phyloP scores from a whole-genome alignment of 2,797 vertebrate species.

The Sciurus vulgaris region DNA sequence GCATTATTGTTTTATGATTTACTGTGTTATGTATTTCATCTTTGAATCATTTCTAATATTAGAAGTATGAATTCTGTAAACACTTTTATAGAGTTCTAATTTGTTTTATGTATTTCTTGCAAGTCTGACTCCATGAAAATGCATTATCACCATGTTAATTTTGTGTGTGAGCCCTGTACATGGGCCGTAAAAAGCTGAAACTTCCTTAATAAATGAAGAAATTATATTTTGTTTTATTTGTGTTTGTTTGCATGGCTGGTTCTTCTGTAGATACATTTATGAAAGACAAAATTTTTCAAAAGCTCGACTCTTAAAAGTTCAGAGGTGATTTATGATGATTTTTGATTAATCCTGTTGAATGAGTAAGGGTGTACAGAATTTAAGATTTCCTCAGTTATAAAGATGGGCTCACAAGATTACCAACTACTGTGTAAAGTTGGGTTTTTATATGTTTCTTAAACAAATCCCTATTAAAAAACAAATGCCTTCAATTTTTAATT shows the following conservation, averaged over 20 bases:
- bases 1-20: not conserved
- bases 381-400: not conserved
- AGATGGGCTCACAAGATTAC: not conserved
- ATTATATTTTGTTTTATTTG: too few species aligned
- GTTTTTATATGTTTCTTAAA: not conserved
- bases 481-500: too few species aligned
- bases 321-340: not conserved
- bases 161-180: accelerated
- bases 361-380: too few species aligned
- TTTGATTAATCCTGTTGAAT: not conserved
- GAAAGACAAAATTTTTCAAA: not conserved
- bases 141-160: not conserved
- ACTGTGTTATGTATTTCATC: not conserved
- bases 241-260: not conserved
- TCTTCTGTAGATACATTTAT: not conserved
- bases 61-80: too few species aligned
- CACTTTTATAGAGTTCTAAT: not conserved
- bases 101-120: too few species aligned
- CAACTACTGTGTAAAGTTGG: not conserved
- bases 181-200: accelerated
- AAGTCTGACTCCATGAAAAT: not conserved
- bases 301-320: not conserved
- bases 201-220: not conserved
- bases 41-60: not conserved
- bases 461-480: not conserved